phyloP scores from a whole-genome alignment of 2,888 invertebrate genomes.

The Tinea pellionella region DNA sequence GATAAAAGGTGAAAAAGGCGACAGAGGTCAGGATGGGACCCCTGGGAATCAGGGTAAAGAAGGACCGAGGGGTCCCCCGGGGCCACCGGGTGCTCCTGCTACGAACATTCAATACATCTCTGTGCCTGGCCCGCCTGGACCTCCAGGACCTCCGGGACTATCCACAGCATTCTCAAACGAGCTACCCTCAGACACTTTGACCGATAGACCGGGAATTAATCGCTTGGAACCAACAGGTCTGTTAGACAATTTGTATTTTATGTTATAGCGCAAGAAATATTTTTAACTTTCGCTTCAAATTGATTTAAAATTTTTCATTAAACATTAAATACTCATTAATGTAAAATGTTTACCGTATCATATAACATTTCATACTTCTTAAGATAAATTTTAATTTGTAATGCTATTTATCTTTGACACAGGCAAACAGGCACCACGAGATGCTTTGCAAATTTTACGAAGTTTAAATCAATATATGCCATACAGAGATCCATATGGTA shows the following conservation, averaged over 20 bases:
- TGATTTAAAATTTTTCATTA: neutral
- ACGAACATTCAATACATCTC: slow-evolving; percentile 74
- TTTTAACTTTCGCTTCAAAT: neutral
- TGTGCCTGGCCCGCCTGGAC: slow-evolving; percentile 80
- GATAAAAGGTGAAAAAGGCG: slow-evolving; percentile 75
- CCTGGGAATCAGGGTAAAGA: slow-evolving; percentile 57
- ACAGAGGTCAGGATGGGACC: slow-evolving; percentile 75
- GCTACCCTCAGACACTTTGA: slow-evolving; percentile 45
- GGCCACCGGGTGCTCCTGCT: slow-evolving; percentile 65
- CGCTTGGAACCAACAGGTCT: slow-evolving; percentile 43
- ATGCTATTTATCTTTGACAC: slow-evolving; percentile 17
- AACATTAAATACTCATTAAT: neutral
- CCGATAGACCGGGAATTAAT: slow-evolving; percentile 53
- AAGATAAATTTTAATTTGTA: neutral
- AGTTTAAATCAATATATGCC: slow-evolving; percentile 52
- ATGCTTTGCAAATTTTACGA: slow-evolving; percentile 51
- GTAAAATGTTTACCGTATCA: neutral
- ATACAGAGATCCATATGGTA: slow-evolving; percentile 51
- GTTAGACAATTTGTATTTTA: neutral
- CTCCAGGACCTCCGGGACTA: slow-evolving; percentile 73
- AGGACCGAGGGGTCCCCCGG: slow-evolving; percentile 75
- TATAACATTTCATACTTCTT: neutral
- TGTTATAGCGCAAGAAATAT: neutral
- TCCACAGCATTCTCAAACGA: slow-evolving; percentile 37
- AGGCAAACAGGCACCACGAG: slow-evolving; percentile 45